Evolutionary conservation across 1,140 invertebrate genomes (phyloP).

Genomic region (Dendrolimus punctatus): DNA sequence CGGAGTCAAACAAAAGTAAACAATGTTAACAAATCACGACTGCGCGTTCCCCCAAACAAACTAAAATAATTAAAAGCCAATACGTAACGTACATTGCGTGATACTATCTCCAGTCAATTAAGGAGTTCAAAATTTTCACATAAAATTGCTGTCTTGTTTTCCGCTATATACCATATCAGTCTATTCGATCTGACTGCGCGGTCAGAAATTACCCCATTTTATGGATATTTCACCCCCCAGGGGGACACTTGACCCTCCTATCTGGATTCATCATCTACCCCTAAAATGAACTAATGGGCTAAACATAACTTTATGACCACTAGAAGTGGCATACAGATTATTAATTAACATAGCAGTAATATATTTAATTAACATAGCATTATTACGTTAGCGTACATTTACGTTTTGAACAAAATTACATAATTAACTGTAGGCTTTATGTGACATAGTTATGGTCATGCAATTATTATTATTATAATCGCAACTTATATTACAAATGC

Average conservation of each 20-base stretch:
- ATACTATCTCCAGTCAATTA: conserved; percentile 66
- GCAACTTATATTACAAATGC: too few relatives aligned
- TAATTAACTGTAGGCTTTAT: too few relatives aligned
- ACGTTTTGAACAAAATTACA: too few relatives aligned
- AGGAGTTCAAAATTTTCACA: conserved; percentile 54
- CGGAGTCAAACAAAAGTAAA: not conserved
- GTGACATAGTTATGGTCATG: too few relatives aligned
- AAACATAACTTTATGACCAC: conserved; percentile 30
- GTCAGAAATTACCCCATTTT: conserved; percentile 65
- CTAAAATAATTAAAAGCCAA: conserved; percentile 55
- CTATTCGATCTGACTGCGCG: conserved; percentile 62
- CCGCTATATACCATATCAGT: conserved; percentile 42
- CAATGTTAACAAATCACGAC: conserved; percentile 17
- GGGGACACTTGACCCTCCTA: conserved; percentile 65
- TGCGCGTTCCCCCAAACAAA: conserved; percentile 16
- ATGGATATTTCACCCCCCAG: conserved; percentile 64
- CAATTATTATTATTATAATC: too few relatives aligned
- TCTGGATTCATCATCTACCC: conserved; percentile 68
- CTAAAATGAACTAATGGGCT: conserved; percentile 63
- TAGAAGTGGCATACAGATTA: conserved; percentile 22
- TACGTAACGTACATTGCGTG: conserved; percentile 40
- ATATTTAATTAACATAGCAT: not conserved
- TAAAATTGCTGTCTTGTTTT: conserved; percentile 66
- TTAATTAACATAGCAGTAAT: not conserved
- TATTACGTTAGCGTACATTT: not conserved